These are phyloP conservation scores for Poecile atricapillus DNA, from an alignment of 2,113 vertebrate genomes.

Conservation along the genomic window DNA sequence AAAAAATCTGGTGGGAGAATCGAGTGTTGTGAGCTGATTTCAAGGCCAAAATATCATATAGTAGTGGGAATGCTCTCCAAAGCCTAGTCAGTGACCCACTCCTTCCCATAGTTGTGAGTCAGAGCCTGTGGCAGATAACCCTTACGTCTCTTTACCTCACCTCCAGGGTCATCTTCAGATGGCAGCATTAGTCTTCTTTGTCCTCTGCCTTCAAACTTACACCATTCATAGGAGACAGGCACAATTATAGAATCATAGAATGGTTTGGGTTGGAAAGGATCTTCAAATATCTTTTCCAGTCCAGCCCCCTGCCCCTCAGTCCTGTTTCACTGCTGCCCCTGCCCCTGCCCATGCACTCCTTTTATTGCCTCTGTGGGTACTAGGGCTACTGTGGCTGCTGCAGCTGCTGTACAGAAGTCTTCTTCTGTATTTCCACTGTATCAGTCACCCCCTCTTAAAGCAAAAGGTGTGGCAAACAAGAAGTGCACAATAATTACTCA, in stretches of 20 bases:
- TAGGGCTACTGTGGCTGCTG: neutral
- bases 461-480: neutral
- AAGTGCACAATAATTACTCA: neutral
- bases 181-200: neutral
- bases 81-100: neutral
- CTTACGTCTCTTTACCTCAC: neutral
- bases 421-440: neutral
- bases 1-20: neutral
- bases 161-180: neutral
- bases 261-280: neutral
- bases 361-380: neutral
- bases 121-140: neutral
- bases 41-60: neutral
- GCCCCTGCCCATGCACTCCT: accelerated
- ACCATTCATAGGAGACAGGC: accelerated
- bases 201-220: neutral
- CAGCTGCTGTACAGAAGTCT: neutral
- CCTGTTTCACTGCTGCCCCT: neutral
- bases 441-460: neutral
- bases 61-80: neutral
- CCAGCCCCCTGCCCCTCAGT: neutral
- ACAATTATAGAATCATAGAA: neutral
- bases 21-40: neutral
- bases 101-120: accelerated
- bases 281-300: neutral